A percentile compares a stretch with the other conserved stretches of the same genome.
Evolutionary conservation across 2,797 vertebrate genomes (phyloP).

Genomic region (Sphenodon punctatus): DNA sequence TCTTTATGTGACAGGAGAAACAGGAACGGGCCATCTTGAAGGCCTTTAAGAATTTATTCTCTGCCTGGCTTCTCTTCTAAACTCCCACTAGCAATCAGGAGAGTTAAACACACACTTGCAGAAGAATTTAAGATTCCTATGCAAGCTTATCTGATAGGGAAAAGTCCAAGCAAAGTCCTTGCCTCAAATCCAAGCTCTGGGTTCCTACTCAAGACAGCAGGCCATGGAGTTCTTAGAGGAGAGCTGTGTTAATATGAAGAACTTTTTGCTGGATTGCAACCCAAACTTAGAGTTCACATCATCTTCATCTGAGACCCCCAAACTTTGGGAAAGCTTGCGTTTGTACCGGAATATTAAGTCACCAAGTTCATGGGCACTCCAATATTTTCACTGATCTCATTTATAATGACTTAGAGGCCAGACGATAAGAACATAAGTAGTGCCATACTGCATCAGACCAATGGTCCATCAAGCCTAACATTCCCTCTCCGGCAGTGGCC

Average conservation of each 20-base stretch:
- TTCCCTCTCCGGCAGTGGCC: too few relatives aligned
- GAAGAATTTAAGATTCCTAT: not conserved
- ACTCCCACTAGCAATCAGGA: not conserved
- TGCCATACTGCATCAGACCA: too few relatives aligned
- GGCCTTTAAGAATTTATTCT: not conserved
- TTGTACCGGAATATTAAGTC: not conserved
- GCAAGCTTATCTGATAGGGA: not conserved
- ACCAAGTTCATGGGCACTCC: not conserved
- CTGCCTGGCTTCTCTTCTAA: not conserved
- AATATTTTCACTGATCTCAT: too few relatives aligned
- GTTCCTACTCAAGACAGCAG: not conserved
- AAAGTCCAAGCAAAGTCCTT: not conserved
- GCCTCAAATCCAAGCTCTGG: not conserved
- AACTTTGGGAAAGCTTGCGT: not conserved
- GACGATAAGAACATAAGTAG: too few relatives aligned
- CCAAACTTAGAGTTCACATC: not conserved
- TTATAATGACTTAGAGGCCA: too few relatives aligned
- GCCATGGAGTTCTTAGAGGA: not conserved
- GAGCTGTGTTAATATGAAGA: not conserved
- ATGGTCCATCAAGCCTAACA: too few relatives aligned
- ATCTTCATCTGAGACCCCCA: not conserved
- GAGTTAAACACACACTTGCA: rapidly evolving
- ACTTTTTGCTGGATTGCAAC: not conserved
- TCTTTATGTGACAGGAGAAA: too few relatives aligned
- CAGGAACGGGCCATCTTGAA: not conserved